Percentiles rank a stretch among this genome's conserved stretches.
These are phyloP conservation scores for Elgonia sp. DNA, from an alignment of 2,888 invertebrate species.

Conservation along the genomic window DNA sequence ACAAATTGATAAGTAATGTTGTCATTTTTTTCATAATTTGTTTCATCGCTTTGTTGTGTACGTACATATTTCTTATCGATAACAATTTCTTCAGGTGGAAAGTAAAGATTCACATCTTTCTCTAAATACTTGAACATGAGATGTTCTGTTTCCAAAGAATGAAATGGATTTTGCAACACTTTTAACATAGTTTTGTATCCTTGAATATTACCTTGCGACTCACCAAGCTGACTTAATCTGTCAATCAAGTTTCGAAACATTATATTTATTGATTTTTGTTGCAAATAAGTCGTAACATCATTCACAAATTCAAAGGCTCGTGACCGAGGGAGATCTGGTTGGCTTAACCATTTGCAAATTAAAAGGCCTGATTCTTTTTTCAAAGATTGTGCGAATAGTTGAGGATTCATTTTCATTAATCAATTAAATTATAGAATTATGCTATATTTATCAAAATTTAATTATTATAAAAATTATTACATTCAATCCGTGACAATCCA, in stretches of 20 bases:
- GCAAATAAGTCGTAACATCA: conserved; percentile 33
- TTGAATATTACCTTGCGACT: conserved; percentile 41
- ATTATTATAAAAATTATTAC: too few relatives aligned
- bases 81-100: conserved; percentile 35
- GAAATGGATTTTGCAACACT: conserved; percentile 30
- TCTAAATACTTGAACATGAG: conserved; percentile 20
- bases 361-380: conserved; percentile 16
- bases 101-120: neutral
- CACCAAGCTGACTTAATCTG: conserved; percentile 32
- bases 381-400: conserved; percentile 12
- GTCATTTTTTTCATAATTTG: neutral
- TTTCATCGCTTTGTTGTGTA: too few relatives aligned
- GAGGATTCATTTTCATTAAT: conserved; percentile 34
- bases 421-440: neutral
- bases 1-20: conserved; percentile 32
- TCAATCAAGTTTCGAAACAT: conserved; percentile 37
- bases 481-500: too few relatives aligned
- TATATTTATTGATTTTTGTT: conserved; percentile 21
- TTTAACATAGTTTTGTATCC: conserved; percentile 43
- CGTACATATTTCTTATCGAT: neutral
- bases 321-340: conserved; percentile 35
- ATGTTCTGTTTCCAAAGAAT: conserved; percentile 13
- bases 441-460: neutral
- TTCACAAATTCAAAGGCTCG: conserved; percentile 43
- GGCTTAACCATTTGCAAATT: conserved; percentile 43